These are phyloP conservation scores for Andrena haemorrhoa DNA, from an alignment of 2,888 invertebrate species.

Conservation along the genomic window DNA sequence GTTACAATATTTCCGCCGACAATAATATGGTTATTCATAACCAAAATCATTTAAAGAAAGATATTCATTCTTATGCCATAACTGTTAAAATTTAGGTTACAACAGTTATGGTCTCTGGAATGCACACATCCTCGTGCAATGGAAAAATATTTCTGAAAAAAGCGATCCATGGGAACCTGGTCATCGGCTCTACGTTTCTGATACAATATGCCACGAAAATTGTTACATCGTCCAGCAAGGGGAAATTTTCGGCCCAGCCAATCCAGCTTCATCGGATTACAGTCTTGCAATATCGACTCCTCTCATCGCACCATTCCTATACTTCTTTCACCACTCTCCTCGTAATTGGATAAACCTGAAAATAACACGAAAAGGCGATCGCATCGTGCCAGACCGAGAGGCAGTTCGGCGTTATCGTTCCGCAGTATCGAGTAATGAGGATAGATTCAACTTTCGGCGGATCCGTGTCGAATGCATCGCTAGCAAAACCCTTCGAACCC, in stretches of 20 bases:
- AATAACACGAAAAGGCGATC: constrained; percentile 63
- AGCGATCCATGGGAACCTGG: background rate
- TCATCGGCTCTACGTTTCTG: background rate
- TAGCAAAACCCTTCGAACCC: constrained; percentile 8
- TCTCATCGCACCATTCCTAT: constrained; percentile 46
- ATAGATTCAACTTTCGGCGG: constrained; percentile 33
- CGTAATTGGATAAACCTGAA: constrained; percentile 69
- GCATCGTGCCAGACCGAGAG: constrained; percentile 21
- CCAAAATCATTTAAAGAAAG: too few species aligned
- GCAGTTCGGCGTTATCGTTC: constrained; percentile 39
- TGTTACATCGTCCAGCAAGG: constrained; percentile 19
- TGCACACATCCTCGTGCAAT: background rate
- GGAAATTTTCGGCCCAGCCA: constrained; percentile 45
- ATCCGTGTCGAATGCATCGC: constrained; percentile 18
- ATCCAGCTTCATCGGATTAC: constrained; percentile 57
- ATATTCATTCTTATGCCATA: too few species aligned
- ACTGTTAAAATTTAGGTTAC: too few species aligned
- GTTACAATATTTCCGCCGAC: too few species aligned
- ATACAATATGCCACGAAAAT: constrained; percentile 30
- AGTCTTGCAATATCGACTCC: constrained; percentile 56
- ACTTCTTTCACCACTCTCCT: constrained; percentile 48
- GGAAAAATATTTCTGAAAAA: background rate
- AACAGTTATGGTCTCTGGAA: too few species aligned
- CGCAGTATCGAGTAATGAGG: constrained; percentile 53
- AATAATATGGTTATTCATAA: too few species aligned